Base-by-base conservation (phyloP, 92 coral and sea anemone species). In the Actinernus sp. region DNA sequence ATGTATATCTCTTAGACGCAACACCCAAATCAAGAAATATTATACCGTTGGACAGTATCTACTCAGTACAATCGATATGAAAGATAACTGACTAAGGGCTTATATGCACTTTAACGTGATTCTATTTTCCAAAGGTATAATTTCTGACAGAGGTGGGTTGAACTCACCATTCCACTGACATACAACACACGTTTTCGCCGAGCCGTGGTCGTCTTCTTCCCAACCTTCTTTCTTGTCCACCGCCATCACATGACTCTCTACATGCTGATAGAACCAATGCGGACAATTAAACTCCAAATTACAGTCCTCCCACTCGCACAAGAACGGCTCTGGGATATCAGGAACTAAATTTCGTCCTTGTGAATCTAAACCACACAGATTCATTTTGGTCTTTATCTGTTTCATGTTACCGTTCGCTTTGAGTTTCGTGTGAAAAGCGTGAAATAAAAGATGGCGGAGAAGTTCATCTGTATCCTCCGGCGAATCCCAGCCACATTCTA, bases 101-200 rank as follows among this genome's bases (percentile, higher is more conserved):
- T 37, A 8, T 37, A 7, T n/a, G n/a, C 43, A 37, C n/a, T 7
- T 37, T 7, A 20, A 12, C 55, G 55, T 49, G 8, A 49, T 49
- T 21, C 9, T 14, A 49, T 9, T 21, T 49, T 14, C 7, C 11
- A 19, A 49, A 8, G 25, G 25, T 8, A 7, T 11, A 2, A 26
- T 37, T 20, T 12, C 24, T 40, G 59, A 38, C 17, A 13, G 2
- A n/a, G 25, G 30, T 40, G 19, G 19, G n/a, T n/a, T n/a, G n/a
- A n/a, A n/a, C 79, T 49, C 63, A 91, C 97, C 97, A 68, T 66
- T 73, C 99, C 99, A 95, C 52, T 85, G 86, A 52, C 99, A 95
- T 45, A 69, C 57, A 12, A 95, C 81, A 24, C 26, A 32, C 28
- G 46, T 28, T 61, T 54, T 47, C 54, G 53, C 49, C 10, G 17